Base-by-base conservation (phyloP, 2,797 vertebrate species). In the Denticeps clupeoides region DNA sequence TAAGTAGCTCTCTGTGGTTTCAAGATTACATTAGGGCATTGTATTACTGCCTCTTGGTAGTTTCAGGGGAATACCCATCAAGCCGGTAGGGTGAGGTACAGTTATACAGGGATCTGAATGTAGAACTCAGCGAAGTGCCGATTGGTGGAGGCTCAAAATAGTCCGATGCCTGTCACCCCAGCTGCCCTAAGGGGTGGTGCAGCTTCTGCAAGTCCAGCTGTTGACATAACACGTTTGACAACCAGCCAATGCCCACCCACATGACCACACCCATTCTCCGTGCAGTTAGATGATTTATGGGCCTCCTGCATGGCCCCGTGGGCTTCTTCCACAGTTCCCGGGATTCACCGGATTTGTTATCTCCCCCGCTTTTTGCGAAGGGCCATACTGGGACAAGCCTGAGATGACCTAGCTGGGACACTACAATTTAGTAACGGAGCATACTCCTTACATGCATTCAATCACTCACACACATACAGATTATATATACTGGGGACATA, bases 211-310 rank as follows among this genome's bases (percentile, higher is more conserved):
- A 64, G 75, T 82, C 74, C 78, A 85, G 78, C 73, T 82, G 78
- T 78, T 78, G 51, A 67, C 62, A 50, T 77, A 82, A 83, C 78
- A 74, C 65, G 70, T 80, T 81, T 78, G 71, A 81, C 71, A 74
- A 74, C 64, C 58, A 68, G 65, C 9, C 32, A 33, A 28, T 31
- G 16, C 28, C 45, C 31, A 23, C 6, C 35, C 42, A 8, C 11
- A 1, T 15, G 5, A 12, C 3, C 28, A 19, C 10, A 26, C 35
- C 16, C 33, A 4, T 5, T 16, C 24, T 27, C 3, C 9, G 19
- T 46, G 48, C 49, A 44, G 31, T 31, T 25, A 31, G 24, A 41
- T 53, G 52, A 63, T 67, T 67, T 63, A 63, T 61, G 37, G 43
- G 13, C 11, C 21, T 23, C 21, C 22, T 41, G 13, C 41, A 45